Base-by-base conservation (phyloP, 2,888 invertebrate species). In the Cantharis rustica region DNA sequence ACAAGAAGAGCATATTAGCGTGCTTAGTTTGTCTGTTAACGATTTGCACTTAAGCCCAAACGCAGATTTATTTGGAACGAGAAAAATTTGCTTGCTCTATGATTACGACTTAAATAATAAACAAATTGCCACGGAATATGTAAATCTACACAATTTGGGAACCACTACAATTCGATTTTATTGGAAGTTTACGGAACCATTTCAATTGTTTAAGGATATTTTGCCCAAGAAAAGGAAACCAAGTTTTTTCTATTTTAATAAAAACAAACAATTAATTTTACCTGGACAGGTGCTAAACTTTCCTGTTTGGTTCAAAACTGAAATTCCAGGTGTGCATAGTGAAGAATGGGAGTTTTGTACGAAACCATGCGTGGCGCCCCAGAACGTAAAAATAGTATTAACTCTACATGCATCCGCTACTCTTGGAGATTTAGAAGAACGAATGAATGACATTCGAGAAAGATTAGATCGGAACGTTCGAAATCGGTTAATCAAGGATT, bases 291-390 rank as follows among this genome's bases (percentile, higher is more conserved):
- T 82, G 3, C 87, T 87, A 63, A 80, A 88, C 27, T 81, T 92
- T 64, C 85, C 82, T 13, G 87, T 92, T 31, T 90, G 90, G 79
- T 92, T 91, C 81, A 82, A 89, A 68, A 87, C 90, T 1, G 84
- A 86, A 7, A 82, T 82, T 17, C 84, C 89, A 1, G 88, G 89
- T 2, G 86, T 89, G 10, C 89, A 85, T 63, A 86, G 81, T 2
- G 91, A 91, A 82, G 83, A 80, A 16, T 91, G 91, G 91, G 89
- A 89, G 80, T 75, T 92, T 0, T 83, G 83, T n/a, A 88, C 89
- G 11, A 86, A 86, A 23, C 91, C 91, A 20, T 82, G 88, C 68
- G 83, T 83, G 76, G 88, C 88, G 79, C 86, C 88, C 0, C 63
- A 83, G 16, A 75, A 84, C n/a, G 84, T 87, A 4, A 88, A 85